A percentile compares a stretch with the other conserved stretches of the same genome.
These are phyloP conservation scores for Onthophagus sagittarius DNA, from an alignment of 2,888 invertebrate species.

Conservation along the genomic window DNA sequence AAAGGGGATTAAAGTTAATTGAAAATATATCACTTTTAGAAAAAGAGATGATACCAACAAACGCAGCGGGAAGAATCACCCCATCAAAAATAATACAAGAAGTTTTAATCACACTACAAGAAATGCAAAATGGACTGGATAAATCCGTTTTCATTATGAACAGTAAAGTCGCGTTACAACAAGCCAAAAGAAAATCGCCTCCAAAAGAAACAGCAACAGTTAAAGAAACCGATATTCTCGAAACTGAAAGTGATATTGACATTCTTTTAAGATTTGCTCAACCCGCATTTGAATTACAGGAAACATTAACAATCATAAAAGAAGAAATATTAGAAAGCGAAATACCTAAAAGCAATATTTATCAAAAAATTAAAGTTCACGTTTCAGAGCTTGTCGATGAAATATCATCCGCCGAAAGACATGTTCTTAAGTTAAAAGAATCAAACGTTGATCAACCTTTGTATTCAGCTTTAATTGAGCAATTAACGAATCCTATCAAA, in stretches of 20 bases:
- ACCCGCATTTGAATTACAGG: constrained; percentile 50
- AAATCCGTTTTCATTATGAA: constrained; percentile 40
- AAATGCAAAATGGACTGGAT: constrained; percentile 55
- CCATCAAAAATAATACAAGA: constrained; percentile 48
- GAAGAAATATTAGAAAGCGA: constrained; percentile 30
- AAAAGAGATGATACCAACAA: constrained; percentile 44
- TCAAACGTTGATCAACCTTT: constrained; percentile 43
- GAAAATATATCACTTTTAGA: constrained; percentile 52
- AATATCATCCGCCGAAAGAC: constrained; percentile 39
- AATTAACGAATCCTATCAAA: constrained; percentile 60
- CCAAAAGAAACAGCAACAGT: constrained; percentile 20
- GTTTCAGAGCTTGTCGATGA: constrained; percentile 39
- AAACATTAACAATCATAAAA: constrained; percentile 42
- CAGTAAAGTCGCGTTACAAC: constrained; percentile 28
- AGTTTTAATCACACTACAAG: constrained; percentile 56
- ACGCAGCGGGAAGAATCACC: constrained; percentile 42
- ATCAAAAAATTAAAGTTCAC: constrained; percentile 39
- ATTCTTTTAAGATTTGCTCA: constrained; percentile 42
- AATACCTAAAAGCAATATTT: constrained; percentile 34
- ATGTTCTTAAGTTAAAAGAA: constrained; percentile 39
- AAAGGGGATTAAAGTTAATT: constrained; percentile 54
- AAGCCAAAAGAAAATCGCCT: constrained; percentile 22
- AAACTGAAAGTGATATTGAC: constrained; percentile 36
- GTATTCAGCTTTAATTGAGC: constrained; percentile 59
- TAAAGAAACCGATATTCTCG: constrained; percentile 33